phyloP scores from a whole-genome alignment of 2,797 vertebrate species.

The Oreochromis mossambicus region DNA sequence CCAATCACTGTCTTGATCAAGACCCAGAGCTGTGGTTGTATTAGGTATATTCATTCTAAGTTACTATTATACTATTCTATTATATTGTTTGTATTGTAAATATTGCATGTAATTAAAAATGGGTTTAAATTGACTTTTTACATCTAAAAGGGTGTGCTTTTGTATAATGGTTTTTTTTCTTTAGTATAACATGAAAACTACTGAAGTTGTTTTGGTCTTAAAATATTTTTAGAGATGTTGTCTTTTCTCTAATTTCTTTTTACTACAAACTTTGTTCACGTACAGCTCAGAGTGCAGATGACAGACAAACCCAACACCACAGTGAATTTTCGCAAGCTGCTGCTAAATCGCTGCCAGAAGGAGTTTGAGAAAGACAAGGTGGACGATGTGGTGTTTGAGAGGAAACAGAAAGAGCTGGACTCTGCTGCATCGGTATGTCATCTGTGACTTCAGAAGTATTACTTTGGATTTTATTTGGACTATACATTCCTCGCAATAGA shows the following conservation, averaged over 20 bases:
- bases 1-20: not conserved
- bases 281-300: conserved; percentile 93
- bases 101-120: not conserved
- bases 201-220: not conserved
- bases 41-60: not conserved
- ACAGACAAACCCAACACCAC: conserved; percentile 91
- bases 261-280: not conserved
- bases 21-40: not conserved
- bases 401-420: conserved; percentile 95
- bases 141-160: not conserved
- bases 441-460: not conserved
- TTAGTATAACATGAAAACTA: not conserved
- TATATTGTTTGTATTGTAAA: not conserved
- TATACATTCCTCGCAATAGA: not conserved
- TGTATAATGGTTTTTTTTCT: not conserved
- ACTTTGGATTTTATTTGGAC: not conserved
- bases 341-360: conserved; percentile 97
- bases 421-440: conserved; percentile 83
- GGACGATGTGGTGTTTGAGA: conserved; percentile 95
- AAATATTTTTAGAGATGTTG: not conserved
- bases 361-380: conserved; percentile 98
- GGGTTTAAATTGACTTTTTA: not conserved
- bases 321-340: conserved; percentile 95
- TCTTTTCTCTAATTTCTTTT: not conserved
- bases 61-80: not conserved